Base-by-base conservation (phyloP, 2,113 vertebrate species). In the Ranitomeya variabilis region DNA sequence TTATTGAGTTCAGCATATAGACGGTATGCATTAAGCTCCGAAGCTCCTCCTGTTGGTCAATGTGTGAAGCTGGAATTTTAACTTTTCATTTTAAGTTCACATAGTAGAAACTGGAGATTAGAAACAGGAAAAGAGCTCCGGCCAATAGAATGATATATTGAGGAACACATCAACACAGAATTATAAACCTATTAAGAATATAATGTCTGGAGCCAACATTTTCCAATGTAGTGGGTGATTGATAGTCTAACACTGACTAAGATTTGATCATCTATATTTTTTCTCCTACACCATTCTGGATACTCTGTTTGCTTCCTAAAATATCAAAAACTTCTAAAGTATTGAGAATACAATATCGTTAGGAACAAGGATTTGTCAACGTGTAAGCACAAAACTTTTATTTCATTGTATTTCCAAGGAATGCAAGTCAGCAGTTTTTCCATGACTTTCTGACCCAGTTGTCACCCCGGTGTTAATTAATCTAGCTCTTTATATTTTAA, bases 391-490 rank as follows among this genome's bases (percentile, higher is more conserved):
- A 67, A 67, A 83, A 83, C 81, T 83, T 31, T 83, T 83, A 54
- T 67, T 83, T 52, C 62, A 83, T 83, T 52, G 60, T 69, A 13
- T 45, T 67, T 83, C 14, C 18, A 23, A 69, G 67, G 37, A 54
- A 67, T 8, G 11, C 10, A 7, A 66, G 81, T 83, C 81, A 83
- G 81, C 62, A 69, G 19, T 83, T 83, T 67, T 83, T 4, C 21
- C 11, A 6, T 83, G 81, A 54, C 59, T 67, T 62, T n/a, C 37
- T 69, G 62, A 83, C 62, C 81, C 45, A 83, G 5, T 51, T 69
- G 64, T 69, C 45, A 83, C 81, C 64, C 8, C 37, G 7, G 37
- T 54, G 81, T 83, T 83, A 83, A 83, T 83, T 83, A 83, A 83
- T 83, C 45, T 83, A 23, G 81, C 62, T 11, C 81, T 52, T 67